Conservation (phyloP, 2,113 vertebrate species). For the Natator depressus region DNA sequence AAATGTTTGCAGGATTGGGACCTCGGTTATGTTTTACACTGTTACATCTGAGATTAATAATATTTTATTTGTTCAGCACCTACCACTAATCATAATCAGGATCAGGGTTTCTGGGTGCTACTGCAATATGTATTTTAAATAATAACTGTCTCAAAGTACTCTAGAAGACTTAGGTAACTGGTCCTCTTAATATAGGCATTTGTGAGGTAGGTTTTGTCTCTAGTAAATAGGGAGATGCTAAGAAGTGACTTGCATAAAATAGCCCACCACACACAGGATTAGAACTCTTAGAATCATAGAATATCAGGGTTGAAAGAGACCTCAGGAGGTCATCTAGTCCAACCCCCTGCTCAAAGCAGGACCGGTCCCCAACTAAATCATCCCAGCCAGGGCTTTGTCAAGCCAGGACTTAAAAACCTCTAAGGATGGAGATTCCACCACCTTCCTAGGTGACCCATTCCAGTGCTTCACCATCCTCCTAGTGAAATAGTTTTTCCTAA, state of each 20-base stretch:
- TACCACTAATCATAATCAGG: neutral
- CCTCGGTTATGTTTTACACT: neutral
- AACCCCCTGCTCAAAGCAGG: no score
- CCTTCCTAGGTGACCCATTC: no score
- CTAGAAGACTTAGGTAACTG: neutral
- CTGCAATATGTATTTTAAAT: neutral
- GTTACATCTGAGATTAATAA: neutral
- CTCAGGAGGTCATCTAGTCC: no score
- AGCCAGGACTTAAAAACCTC: no score
- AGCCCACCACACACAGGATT: neutral
- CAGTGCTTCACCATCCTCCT: no score
- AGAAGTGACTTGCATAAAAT: neutral
- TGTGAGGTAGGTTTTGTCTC: neutral
- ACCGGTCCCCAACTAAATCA: no score
- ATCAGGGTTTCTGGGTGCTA: neutral
- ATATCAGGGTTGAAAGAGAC: no score
- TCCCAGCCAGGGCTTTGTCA: no score
- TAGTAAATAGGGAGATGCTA: neutral
- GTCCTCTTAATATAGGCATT: neutral
- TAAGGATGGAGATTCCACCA: no score
- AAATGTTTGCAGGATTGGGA: conserved; percentile 20
- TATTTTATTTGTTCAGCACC: conserved; percentile 4
- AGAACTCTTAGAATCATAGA: neutral
- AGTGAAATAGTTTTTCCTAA: no score
- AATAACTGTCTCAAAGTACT: neutral